These are phyloP conservation scores for Periphyllus acericola DNA, from an alignment of 2,888 invertebrate species.

Conservation along the genomic window DNA sequence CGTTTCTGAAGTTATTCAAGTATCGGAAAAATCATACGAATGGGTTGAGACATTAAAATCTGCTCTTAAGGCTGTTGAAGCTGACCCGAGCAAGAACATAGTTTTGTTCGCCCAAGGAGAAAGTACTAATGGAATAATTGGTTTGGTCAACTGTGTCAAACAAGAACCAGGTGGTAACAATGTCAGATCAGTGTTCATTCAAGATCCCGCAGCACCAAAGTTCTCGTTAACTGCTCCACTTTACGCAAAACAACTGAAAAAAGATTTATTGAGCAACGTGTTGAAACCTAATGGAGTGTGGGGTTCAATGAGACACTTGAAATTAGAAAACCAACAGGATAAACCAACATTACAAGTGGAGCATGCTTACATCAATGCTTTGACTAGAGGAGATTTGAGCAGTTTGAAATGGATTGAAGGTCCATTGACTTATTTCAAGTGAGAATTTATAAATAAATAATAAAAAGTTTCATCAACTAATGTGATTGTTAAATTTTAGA, in stretches of 20 bases:
- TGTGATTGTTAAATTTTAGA: constrained; percentile 63
- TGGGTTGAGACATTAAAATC: constrained; percentile 87
- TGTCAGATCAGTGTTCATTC: constrained; percentile 74
- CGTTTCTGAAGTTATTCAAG: constrained; percentile 71
- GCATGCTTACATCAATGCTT: constrained; percentile 94
- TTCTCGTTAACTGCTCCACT: constrained; percentile 72
- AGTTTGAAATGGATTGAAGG: constrained; percentile 94
- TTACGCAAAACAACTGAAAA: constrained; percentile 75
- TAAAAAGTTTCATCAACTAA: constrained; percentile 10
- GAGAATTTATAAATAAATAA: constrained; percentile 65
- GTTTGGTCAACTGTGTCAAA: constrained; percentile 89
- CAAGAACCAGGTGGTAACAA: constrained; percentile 85
- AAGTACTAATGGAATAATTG: constrained; percentile 80
- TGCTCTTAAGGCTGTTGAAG: constrained; percentile 76
- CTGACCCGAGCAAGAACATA: constrained; percentile 73
- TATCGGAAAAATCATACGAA: constrained; percentile 76
- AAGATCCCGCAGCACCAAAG: constrained; percentile 73
- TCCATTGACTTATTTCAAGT: constrained; percentile 75
- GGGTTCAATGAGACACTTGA: constrained; percentile 88
- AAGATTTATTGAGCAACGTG: constrained; percentile 88
- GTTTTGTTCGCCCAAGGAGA: constrained; percentile 78
- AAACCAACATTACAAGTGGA: constrained; percentile 73
- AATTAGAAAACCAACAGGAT: constrained; percentile 70
- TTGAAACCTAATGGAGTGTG: constrained; percentile 78
- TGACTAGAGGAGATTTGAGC: constrained; percentile 92